Conservation (phyloP, 2,888 invertebrate genomes). For the Carpatolechia fugitivella region DNA sequence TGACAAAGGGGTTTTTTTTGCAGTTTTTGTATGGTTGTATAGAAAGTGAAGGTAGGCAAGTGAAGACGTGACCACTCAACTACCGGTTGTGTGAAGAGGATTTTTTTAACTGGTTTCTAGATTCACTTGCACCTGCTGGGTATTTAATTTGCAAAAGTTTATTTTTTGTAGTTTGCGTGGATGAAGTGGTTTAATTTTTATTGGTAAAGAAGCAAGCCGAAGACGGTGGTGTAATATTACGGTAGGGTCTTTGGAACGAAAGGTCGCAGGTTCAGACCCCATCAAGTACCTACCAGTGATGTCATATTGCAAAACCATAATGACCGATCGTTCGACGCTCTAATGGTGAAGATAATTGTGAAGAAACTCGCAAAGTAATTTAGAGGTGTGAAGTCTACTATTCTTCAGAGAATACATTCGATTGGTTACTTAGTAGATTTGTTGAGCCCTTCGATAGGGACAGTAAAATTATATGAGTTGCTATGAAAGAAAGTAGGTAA, state of each 20-base stretch:
- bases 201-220: no score
- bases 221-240: no score
- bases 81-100: slow-evolving; percentile 4
- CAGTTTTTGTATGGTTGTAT: slow-evolving; percentile 5
- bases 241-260: background rate
- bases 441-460: no score
- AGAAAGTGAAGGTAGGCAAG: slow-evolving; percentile 3
- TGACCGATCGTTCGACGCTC: no score
- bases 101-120: background rate
- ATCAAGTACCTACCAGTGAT: background rate
- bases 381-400: no score
- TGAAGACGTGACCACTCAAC: background rate
- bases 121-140: background rate
- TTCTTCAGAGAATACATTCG: no score
- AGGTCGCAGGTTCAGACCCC: background rate
- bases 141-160: no score
- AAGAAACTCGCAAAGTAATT: no score
- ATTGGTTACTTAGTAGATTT: no score
- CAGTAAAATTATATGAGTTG: no score
- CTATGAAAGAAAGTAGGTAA: background rate
- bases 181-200: background rate
- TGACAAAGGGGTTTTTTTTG: slow-evolving; percentile 1
- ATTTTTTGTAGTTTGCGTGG: background rate
- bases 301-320: no score
- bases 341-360: no score